A percentile compares a stretch with the other conserved stretches of the same genome.
phyloP scores from a whole-genome alignment of 2,113 vertebrate species.

The Acrocephalus kingi region DNA sequence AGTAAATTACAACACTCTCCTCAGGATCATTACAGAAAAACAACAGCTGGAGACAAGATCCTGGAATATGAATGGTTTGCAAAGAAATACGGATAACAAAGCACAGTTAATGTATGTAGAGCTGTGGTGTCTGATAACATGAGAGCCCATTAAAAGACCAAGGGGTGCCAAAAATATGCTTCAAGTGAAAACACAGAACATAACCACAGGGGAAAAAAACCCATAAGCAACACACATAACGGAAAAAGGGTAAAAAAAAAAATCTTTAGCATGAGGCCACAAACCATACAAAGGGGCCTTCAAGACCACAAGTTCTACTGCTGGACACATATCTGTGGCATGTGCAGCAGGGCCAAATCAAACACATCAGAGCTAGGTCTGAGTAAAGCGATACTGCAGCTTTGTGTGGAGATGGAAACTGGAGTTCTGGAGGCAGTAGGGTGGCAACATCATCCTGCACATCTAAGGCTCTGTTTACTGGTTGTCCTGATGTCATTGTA shows the following conservation, averaged over 20 bases:
- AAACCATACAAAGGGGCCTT: neutral
- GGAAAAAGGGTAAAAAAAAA: neutral
- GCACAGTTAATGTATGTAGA: neutral
- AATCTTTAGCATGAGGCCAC: neutral
- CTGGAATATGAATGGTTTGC: neutral
- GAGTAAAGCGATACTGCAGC: accelerated
- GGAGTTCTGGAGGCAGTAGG: neutral
- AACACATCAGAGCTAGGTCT: neutral
- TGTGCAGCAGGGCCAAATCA: neutral
- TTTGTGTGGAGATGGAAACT: neutral
- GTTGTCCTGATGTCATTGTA: no score
- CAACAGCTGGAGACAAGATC: neutral
- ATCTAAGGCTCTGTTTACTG: neutral
- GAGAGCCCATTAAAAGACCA: neutral
- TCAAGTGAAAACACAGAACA: neutral
- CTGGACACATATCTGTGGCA: neutral
- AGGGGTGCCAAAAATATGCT: neutral
- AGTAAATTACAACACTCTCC: neutral
- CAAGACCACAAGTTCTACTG: neutral
- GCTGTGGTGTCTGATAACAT: neutral
- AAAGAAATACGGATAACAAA: neutral
- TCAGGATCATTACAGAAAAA: neutral
- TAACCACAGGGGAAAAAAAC: neutral
- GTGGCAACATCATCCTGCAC: neutral
- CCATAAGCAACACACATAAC: neutral